Percentiles rank a stretch among this genome's conserved stretches.
phyloP scores from a whole-genome alignment of 2,888 invertebrate species.

The Bimastos eiseni region DNA sequence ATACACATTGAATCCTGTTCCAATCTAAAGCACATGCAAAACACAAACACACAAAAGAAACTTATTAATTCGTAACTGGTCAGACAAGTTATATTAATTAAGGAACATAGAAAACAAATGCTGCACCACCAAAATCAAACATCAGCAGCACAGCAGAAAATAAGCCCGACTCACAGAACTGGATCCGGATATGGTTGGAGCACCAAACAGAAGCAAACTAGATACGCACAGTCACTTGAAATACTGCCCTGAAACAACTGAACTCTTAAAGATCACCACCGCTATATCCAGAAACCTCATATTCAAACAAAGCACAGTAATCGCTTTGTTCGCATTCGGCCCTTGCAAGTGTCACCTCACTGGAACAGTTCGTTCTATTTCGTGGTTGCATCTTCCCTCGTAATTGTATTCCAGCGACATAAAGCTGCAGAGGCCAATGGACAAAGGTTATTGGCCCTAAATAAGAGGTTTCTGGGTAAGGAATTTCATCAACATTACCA shows the following conservation, averaged over 20 bases:
- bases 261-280: neutral
- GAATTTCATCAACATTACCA: neutral
- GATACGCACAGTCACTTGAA: neutral
- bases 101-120: neutral
- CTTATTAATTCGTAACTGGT: neutral
- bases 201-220: neutral
- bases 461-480: neutral
- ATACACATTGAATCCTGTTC: constrained; percentile 13
- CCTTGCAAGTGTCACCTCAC: neutral
- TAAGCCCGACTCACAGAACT: neutral
- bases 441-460: neutral
- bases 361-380: neutral
- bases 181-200: neutral
- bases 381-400: neutral
- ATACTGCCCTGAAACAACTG: neutral
- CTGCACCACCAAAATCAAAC: neutral
- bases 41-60: neutral
- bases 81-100: neutral
- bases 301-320: neutral
- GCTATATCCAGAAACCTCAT: constrained; percentile 1
- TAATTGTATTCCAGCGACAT: neutral
- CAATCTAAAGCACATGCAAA: constrained; percentile 13
- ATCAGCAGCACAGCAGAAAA: neutral
- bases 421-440: neutral
- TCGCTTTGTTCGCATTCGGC: neutral